These are phyloP conservation scores for Sebastes trivittatus DNA, from an alignment of 2,797 vertebrate species.

Conservation along the genomic window DNA sequence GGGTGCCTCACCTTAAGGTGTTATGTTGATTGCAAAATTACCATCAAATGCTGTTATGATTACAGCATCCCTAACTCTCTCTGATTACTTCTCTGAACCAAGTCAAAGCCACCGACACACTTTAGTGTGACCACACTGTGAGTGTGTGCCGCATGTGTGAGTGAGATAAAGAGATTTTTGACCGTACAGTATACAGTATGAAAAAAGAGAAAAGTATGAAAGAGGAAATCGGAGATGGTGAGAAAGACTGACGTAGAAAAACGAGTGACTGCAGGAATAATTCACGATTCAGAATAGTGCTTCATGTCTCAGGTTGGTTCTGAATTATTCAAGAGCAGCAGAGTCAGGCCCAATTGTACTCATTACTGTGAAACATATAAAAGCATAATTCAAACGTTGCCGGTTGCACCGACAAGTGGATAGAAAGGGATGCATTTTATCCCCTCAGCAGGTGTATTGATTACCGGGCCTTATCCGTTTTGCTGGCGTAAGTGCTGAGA, in stretches of 20 bases:
- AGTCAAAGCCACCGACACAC: background rate
- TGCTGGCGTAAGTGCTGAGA: slow-evolving; percentile 19
- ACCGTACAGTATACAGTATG: background rate
- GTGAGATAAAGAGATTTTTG: background rate
- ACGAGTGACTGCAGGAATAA: slow-evolving; percentile 22
- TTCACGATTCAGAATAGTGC: slow-evolving; percentile 49
- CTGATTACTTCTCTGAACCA: slow-evolving; percentile 1
- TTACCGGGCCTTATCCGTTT: slow-evolving; percentile 29
- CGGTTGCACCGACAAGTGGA: slow-evolving; percentile 10
- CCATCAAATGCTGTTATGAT: background rate
- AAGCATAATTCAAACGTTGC: slow-evolving; percentile 52
- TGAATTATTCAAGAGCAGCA: slow-evolving; percentile 64
- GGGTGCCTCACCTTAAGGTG: background rate
- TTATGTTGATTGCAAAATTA: background rate
- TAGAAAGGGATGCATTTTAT: slow-evolving; percentile 34
- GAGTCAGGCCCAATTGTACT: slow-evolving; percentile 53
- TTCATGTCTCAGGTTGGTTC: slow-evolving; percentile 58
- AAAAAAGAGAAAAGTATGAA: background rate
- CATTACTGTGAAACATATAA: slow-evolving; percentile 56
- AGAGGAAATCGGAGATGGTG: background rate
- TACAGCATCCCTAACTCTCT: background rate
- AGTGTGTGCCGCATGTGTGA: background rate
- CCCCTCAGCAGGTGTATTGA: slow-evolving; percentile 26
- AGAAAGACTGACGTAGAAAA: slow-evolving; percentile 16
- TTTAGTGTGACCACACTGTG: background rate